phyloP scores from a whole-genome alignment of 2,797 vertebrate genomes.

The Etheostoma perlongum region DNA sequence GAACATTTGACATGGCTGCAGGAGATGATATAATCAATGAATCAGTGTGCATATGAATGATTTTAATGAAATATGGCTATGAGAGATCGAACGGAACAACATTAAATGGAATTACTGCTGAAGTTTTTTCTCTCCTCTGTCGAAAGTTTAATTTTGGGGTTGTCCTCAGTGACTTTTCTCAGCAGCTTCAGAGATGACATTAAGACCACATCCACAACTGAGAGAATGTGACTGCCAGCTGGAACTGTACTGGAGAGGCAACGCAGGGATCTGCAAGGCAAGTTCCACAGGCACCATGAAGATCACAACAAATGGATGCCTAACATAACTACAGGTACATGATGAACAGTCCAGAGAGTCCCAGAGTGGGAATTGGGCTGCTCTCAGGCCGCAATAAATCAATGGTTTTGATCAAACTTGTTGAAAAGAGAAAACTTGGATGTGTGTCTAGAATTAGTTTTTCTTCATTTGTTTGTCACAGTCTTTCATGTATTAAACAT shows the following conservation, averaged over 20 bases:
- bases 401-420: slow-evolving; percentile 58
- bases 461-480: slow-evolving; percentile 16
- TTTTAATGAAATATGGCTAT: slow-evolving; percentile 54
- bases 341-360: slow-evolving; percentile 26
- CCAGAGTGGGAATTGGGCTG: slow-evolving; percentile 25
- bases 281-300: slow-evolving; percentile 1
- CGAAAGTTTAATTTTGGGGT: slow-evolving; percentile 52
- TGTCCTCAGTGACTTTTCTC: slow-evolving; percentile 46
- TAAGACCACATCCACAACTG: slow-evolving; percentile 8
- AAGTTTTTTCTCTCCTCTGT: slow-evolving; percentile 44
- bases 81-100: slow-evolving; percentile 42
- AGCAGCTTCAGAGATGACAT: slow-evolving; percentile 45
- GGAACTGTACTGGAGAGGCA: slow-evolving; percentile 24
- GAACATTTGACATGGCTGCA: slow-evolving; percentile 71
- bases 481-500: slow-evolving; percentile 4
- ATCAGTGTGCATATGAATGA: slow-evolving; percentile 41
- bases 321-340: neutral
- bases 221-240: slow-evolving; percentile 1
- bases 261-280: slow-evolving; percentile 12
- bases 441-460: slow-evolving; percentile 32
- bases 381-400: slow-evolving; percentile 16
- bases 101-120: slow-evolving; percentile 58
- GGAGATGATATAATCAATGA: slow-evolving; percentile 75
- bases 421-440: slow-evolving; percentile 48
- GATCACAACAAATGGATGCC: slow-evolving; percentile 18